A percentile compares a stretch with the other conserved stretches of the same genome.
These are phyloP conservation scores for Ernsta delagoae DNA, from an alignment of 2,888 invertebrate species.

Conservation along the genomic window DNA sequence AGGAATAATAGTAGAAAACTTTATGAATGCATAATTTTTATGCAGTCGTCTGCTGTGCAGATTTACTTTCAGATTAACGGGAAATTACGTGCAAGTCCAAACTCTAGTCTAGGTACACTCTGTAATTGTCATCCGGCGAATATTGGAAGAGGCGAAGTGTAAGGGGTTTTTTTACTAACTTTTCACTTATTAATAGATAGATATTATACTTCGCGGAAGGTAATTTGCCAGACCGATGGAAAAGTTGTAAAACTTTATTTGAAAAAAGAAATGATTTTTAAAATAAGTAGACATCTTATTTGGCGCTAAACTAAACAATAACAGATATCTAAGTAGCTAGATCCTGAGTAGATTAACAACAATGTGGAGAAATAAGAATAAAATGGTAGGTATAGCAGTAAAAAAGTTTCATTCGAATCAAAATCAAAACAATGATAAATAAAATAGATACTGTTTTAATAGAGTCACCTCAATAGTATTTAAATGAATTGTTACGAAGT, in stretches of 20 bases:
- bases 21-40: not conserved
- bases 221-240: conserved; percentile 27
- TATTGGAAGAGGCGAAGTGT: conserved; percentile 28
- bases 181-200: too few relatives aligned
- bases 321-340: too few relatives aligned
- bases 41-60: conserved; percentile 16
- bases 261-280: too few relatives aligned
- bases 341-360: too few relatives aligned
- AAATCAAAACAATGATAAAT: not conserved
- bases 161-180: conserved; percentile 36
- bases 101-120: conserved; percentile 15
- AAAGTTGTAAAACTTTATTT: conserved; percentile 23
- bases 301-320: too few relatives aligned
- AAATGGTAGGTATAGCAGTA: too few relatives aligned
- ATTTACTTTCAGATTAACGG: conserved; percentile 45
- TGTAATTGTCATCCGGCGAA: conserved; percentile 33
- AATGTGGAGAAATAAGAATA: too few relatives aligned
- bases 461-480: conserved; percentile 18
- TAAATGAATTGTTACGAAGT: conserved; percentile 7
- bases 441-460: conserved; percentile 9
- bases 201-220: conserved; percentile 31
- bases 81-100: conserved; percentile 57
- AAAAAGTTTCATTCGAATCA: not conserved
- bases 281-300: too few relatives aligned
- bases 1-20: not conserved